phyloP scores from a whole-genome alignment of 2,888 invertebrate genomes.

The Lasioglossum morio region DNA sequence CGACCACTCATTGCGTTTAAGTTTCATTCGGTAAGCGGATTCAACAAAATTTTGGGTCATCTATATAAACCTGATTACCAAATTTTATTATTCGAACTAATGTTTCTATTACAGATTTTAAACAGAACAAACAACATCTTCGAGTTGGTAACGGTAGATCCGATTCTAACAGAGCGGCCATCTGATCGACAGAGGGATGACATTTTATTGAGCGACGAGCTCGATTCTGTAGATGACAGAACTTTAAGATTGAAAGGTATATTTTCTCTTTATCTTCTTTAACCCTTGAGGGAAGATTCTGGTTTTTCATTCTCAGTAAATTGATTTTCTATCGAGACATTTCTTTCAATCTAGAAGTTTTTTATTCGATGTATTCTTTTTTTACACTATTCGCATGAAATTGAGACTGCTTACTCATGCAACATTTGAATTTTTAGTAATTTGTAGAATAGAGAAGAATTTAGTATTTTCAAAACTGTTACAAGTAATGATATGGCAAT shows the following conservation, averaged over 20 bases:
- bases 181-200: slow-evolving; percentile 86
- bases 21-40: slow-evolving; percentile 94
- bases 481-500: too few relatives aligned
- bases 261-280: not conserved
- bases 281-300: not conserved
- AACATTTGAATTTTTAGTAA: not conserved
- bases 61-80: not conserved
- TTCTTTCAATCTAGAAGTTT: not conserved
- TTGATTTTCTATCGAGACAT: not conserved
- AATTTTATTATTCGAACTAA: not conserved
- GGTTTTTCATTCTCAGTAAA: too few relatives aligned
- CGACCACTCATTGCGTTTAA: slow-evolving; percentile 97
- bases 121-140: slow-evolving; percentile 99
- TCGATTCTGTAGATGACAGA: slow-evolving; percentile 89
- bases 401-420: too few relatives aligned
- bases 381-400: too few relatives aligned
- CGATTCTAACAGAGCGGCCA: slow-evolving; percentile 89
- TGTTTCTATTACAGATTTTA: slow-evolving; percentile 89
- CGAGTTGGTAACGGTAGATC: slow-evolving; percentile 95
- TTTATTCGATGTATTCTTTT: too few relatives aligned
- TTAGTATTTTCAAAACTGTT: not conserved
- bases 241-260: slow-evolving; percentile 80
- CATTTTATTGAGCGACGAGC: slow-evolving; percentile 87
- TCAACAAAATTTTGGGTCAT: not conserved
- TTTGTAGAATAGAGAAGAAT: not conserved